Percentiles rank a stretch among this genome's conserved stretches.
phyloP scores from a whole-genome alignment of 2,797 vertebrate species.

The Rhabdomys pumilio region DNA sequence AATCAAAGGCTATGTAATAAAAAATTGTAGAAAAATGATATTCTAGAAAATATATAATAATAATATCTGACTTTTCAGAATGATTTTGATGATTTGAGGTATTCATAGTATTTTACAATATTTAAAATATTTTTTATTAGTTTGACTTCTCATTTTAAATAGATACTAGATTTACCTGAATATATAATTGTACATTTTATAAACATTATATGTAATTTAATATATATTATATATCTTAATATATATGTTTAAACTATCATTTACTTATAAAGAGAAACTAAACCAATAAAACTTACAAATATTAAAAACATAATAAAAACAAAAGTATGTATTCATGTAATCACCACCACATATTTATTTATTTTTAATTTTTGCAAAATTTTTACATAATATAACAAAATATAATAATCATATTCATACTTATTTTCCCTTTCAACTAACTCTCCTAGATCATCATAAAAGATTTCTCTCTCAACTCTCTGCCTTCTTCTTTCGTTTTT shows the following conservation, averaged over 20 bases:
- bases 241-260: background rate
- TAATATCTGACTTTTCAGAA: background rate
- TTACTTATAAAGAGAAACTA: conserved; percentile 59
- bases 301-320: background rate
- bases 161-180: background rate
- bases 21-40: background rate
- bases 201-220: background rate
- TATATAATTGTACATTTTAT: background rate
- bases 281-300: background rate
- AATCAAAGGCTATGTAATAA: background rate
- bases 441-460: background rate
- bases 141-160: conserved; percentile 60
- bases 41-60: background rate
- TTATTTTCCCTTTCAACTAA: background rate
- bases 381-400: background rate
- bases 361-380: background rate
- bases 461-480: background rate
- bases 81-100: background rate
- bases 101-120: background rate
- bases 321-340: background rate
- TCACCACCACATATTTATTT: background rate
- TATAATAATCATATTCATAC: background rate
- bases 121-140: background rate
- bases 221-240: background rate
- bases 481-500: background rate